Evolutionary conservation across 2,113 vertebrate species (phyloP).

Genomic region (Scomber japonicus): DNA sequence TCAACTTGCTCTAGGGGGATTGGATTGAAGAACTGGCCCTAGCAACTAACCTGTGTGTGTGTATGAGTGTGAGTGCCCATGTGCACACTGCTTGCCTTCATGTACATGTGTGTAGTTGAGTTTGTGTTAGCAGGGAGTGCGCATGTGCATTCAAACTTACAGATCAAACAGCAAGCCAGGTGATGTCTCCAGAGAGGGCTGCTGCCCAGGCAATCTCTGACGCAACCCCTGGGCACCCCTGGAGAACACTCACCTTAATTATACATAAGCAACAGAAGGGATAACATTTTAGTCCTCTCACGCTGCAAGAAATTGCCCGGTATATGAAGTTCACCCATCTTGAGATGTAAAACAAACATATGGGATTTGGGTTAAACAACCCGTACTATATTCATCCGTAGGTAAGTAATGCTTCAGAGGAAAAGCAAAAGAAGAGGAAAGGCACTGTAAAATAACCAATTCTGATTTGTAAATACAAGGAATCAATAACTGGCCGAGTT

Average conservation of each 20-base stretch:
- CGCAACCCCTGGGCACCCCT: slow-evolving; percentile 70
- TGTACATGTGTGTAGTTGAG: slow-evolving; percentile 41
- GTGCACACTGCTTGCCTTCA: slow-evolving; percentile 15
- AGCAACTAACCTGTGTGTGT: slow-evolving; percentile 65
- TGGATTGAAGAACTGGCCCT: slow-evolving; percentile 62
- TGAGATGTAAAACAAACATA: slow-evolving; percentile 64
- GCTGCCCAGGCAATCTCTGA: slow-evolving; percentile 79
- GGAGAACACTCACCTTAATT: slow-evolving; percentile 76
- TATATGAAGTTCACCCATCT: slow-evolving; percentile 60
- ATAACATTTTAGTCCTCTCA: slow-evolving; percentile 73
- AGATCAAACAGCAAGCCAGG: slow-evolving; percentile 75
- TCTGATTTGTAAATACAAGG: slow-evolving; percentile 40
- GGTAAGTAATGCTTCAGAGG: slow-evolving; percentile 31
- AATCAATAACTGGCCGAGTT: slow-evolving; percentile 62
- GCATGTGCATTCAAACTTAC: slow-evolving; percentile 65
- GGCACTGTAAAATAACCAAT: slow-evolving; percentile 24
- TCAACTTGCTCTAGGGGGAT: slow-evolving; percentile 67
- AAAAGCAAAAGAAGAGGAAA: slow-evolving; percentile 1
- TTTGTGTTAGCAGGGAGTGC: slow-evolving; percentile 43
- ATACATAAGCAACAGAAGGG: slow-evolving; percentile 79
- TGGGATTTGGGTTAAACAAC: slow-evolving; percentile 43
- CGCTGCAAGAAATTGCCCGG: slow-evolving; percentile 64
- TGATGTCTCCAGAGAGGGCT: slow-evolving; percentile 76
- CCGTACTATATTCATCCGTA: slow-evolving; percentile 24
- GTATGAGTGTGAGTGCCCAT: slow-evolving; percentile 3